Conservation (phyloP, 2,113 vertebrate species). For the Chaenocephalus aceratus region DNA sequence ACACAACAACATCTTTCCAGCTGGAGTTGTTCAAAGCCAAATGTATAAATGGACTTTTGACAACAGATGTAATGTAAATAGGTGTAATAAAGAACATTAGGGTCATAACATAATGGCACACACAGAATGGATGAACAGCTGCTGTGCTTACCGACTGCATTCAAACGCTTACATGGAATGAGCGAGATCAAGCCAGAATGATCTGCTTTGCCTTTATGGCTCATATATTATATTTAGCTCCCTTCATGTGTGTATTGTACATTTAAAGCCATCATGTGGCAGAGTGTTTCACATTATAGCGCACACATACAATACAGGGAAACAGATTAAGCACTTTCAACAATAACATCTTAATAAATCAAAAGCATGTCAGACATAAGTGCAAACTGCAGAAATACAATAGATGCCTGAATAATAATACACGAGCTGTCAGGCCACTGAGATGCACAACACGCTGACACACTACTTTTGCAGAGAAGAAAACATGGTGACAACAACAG, state of each 20-base stretch:
- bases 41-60: neutral
- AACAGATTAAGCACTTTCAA: conserved; percentile 10
- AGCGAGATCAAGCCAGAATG: neutral
- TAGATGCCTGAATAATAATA: neutral
- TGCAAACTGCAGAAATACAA: neutral
- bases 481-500: neutral
- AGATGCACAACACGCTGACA: neutral
- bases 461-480: neutral
- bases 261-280: neutral
- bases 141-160: conserved; percentile 6
- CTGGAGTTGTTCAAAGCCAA: neutral
- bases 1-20: neutral
- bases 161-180: conserved; percentile 21
- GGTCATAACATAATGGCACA: conserved; percentile 11
- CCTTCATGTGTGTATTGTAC: neutral
- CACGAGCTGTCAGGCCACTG: neutral
- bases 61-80: conserved; percentile 12
- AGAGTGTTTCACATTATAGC: neutral
- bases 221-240: conserved; percentile 12
- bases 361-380: neutral
- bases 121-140: conserved; percentile 17
- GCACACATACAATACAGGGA: neutral
- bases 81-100: neutral
- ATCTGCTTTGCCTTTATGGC: conserved; percentile 9
- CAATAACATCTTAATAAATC: neutral